Conservation (phyloP, 2,888 invertebrate genomes). For the Andrena praecox region DNA sequence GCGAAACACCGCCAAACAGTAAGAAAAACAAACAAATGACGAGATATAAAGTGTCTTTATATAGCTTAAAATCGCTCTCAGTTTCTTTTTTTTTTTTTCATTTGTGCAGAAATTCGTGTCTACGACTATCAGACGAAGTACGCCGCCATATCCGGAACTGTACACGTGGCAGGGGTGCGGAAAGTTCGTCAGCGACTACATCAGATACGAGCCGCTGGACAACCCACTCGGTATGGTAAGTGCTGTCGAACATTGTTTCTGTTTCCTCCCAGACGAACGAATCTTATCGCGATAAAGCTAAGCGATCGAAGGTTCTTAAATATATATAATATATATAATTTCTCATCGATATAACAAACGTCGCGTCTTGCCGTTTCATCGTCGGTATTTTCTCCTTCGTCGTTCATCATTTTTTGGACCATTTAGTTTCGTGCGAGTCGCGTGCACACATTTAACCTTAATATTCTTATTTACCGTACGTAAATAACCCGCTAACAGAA, state of each 20-base stretch:
- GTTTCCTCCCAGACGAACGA: constrained; percentile 34
- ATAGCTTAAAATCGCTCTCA: constrained; percentile 31
- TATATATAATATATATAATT: constrained; percentile 43
- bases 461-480: constrained; percentile 45
- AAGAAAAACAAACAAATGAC: constrained; percentile 34
- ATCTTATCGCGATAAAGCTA: constrained; percentile 43
- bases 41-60: constrained; percentile 44
- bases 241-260: constrained; percentile 70
- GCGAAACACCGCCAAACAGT: constrained; percentile 28
- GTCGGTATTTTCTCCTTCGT: constrained; percentile 14
- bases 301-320: constrained; percentile 53
- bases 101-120: constrained; percentile 93
- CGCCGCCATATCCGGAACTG: constrained; percentile 90
- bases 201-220: constrained; percentile 90
- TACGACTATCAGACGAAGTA: constrained; percentile 92
- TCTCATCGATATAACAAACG: constrained; percentile 57
- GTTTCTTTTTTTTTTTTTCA: not conserved
- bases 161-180: constrained; percentile 91
- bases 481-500: constrained; percentile 60
- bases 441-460: constrained; percentile 47
- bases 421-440: constrained; percentile 59
- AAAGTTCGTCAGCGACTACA: constrained; percentile 91
- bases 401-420: constrained; percentile 50
- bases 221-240: constrained; percentile 90
- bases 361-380: constrained; percentile 23